phyloP scores from a whole-genome alignment of 2,888 invertebrate genomes.

The Polietes domitor region DNA sequence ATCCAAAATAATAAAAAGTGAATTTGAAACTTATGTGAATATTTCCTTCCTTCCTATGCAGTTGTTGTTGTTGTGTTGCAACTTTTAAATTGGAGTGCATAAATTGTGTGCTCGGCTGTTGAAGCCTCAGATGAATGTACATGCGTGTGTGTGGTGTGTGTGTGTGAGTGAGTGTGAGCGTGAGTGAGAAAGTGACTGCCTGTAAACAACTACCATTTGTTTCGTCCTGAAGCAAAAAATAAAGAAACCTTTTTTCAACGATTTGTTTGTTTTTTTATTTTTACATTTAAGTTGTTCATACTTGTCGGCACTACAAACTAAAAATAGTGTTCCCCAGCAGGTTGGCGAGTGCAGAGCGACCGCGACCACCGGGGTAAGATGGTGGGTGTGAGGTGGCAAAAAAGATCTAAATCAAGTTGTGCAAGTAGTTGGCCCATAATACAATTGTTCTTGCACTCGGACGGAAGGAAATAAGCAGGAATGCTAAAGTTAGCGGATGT shows the following conservation, averaged over 20 bases:
- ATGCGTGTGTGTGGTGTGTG: background rate
- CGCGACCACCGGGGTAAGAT: background rate
- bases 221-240: conserved; percentile 2
- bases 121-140: conserved; percentile 4
- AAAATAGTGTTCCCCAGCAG: background rate
- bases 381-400: conserved; percentile 1
- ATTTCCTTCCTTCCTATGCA: conserved; percentile 47
- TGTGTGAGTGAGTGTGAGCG: background rate
- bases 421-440: conserved; percentile 13
- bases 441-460: conserved; percentile 20
- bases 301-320: background rate
- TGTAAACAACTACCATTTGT: conserved; percentile 32
- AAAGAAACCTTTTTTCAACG: background rate
- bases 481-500: conserved; percentile 58
- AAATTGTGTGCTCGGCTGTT: conserved; percentile 24
- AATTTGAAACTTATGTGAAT: conserved; percentile 48
- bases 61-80: conserved; percentile 19
- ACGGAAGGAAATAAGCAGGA: conserved; percentile 63
- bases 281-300: conserved; percentile 3
- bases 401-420: conserved; percentile 29
- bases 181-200: background rate
- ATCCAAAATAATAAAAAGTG: conserved; percentile 15
- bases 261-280: background rate
- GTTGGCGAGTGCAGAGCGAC: background rate
- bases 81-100: conserved; percentile 22